phyloP scores from a whole-genome alignment of 2,113 vertebrate species.

The Dendropsophus ebraccatus region DNA sequence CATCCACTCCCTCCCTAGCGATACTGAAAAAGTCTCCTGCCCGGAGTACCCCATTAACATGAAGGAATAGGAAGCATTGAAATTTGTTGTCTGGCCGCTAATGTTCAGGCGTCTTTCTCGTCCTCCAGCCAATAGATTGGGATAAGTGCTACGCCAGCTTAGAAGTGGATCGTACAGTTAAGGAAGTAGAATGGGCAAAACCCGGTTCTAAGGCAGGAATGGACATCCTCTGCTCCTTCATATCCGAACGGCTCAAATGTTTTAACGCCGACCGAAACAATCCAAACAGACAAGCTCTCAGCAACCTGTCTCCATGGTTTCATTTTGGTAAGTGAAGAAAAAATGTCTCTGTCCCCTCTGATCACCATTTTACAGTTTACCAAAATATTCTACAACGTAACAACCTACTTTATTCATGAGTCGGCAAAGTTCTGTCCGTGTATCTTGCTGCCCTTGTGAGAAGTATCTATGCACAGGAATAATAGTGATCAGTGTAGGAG shows the following conservation, averaged over 20 bases:
- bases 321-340: conserved; percentile 78
- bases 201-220: conserved; percentile 76
- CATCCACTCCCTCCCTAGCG: no score
- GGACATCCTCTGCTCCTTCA: conserved; percentile 81
- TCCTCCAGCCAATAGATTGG: conserved; percentile 79
- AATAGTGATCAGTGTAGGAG: no score
- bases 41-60: no score
- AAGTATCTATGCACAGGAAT: no score
- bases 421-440: background rate
- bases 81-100: background rate
- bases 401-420: background rate
- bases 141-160: conserved; percentile 74
- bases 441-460: no score
- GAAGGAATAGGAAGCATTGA: no score
- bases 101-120: background rate
- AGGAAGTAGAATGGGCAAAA: conserved; percentile 80
- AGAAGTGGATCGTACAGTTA: conserved; percentile 76
- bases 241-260: conserved; percentile 73
- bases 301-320: conserved; percentile 89
- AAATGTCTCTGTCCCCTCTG: no score
- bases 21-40: no score
- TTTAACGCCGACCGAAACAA: conserved; percentile 79
- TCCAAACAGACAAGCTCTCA: conserved; percentile 80
- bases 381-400: background rate
- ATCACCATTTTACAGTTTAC: no score